phyloP scores from a whole-genome alignment of 1,140 invertebrate genomes.

The Gryon sp. region DNA sequence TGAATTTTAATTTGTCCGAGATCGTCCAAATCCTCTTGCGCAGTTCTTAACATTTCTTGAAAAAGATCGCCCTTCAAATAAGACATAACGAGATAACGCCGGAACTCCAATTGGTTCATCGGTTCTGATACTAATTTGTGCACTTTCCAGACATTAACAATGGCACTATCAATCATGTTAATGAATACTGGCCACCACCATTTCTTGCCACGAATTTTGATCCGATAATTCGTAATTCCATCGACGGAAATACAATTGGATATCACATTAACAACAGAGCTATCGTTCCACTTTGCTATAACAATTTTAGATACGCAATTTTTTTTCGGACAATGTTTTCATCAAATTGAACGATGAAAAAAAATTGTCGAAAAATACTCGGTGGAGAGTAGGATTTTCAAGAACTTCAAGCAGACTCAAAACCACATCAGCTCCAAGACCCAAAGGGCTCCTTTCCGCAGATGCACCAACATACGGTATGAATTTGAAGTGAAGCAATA shows the following conservation, averaged over 20 bases:
- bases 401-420: background rate
- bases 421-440: constrained; percentile 3
- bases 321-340: background rate
- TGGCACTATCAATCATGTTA: background rate
- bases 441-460: background rate
- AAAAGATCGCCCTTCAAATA: constrained; percentile 16
- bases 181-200: background rate
- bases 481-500: background rate
- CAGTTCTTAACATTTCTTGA: background rate
- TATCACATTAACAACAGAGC: background rate
- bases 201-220: background rate
- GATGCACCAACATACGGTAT: background rate
- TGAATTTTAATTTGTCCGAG: background rate
- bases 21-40: constrained; percentile 4
- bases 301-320: background rate
- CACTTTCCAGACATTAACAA: background rate
- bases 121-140: background rate
- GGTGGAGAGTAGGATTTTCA: background rate
- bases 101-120: constrained; percentile 9
- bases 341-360: background rate
- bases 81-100: constrained; percentile 2
- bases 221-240: background rate
- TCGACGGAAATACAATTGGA: background rate
- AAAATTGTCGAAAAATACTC: constrained; percentile 5
- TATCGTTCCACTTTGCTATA: background rate